Base-by-base conservation (phyloP, 2,797 vertebrate genomes). In the Cuculus canorus region DNA sequence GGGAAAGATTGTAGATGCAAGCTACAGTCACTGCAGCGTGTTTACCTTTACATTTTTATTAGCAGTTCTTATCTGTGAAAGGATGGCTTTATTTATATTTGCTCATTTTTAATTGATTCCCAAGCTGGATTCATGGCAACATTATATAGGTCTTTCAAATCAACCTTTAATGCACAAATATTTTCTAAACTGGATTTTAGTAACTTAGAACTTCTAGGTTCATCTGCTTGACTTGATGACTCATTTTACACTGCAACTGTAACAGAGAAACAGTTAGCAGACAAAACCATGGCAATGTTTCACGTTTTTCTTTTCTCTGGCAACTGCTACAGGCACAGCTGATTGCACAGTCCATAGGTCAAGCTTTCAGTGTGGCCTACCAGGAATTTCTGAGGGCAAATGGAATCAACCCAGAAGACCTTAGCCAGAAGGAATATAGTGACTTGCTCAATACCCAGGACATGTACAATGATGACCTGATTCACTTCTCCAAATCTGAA, bases 401-500 rank as follows among this genome's bases (percentile, higher is more conserved):
- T 2, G 99, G 99, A 78, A 99, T 99, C 95, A 99, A 99, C 94
- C 99, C 99, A 0, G 99, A 99, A 97, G 99, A 99, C 93, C 98
- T 99, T 82, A 99, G 99, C 98, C 99, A 99, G 97, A 99, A 99
- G 97, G 99, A 99, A 83, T 99, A 99, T 75, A 99, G 98, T 7
- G 99, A 99, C 97, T 97, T 99, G 90, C 98, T 99, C 84, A 99
- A 99, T 96, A 99, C 99, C 76, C 99, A 99, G 94, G 99, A 99
- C 97, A 99, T 99, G 99, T 99, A 99, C 98, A 99, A 99, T 10
- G 99, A 99, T 28, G 99, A 99, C 97, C 98, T 99, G 90, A 98
- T 99, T 96, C 99, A 99, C 97, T 99, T 99, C 96, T 99, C 99
- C 92, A 99, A 99, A 96, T 99, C 99, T 8, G 99, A 99, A 96